Evolutionary conservation across 53 echinoderm and acorn worm species (phyloP).

Genomic region (Holothuria leucospilota): DNA sequence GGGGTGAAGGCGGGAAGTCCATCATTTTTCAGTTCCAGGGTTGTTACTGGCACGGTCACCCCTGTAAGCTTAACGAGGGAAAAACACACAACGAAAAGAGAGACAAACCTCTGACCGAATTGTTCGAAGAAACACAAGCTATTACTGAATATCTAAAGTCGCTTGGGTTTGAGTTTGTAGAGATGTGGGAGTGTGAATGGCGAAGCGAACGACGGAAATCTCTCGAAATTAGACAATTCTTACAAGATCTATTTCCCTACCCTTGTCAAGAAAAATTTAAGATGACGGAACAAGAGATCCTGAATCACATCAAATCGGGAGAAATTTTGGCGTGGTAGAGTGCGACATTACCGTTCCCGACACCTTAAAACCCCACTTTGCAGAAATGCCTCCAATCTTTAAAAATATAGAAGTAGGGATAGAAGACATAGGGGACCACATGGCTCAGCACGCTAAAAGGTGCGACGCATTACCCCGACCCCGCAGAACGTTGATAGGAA

Average conservation of each 20-base stretch:
- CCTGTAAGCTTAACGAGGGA: too few species aligned
- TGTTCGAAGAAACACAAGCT: neutral
- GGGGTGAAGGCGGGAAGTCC: too few species aligned
- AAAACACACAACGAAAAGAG: neutral
- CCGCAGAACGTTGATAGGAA: constrained; percentile 19
- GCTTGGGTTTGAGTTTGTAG: constrained; percentile 20
- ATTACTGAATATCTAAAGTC: neutral
- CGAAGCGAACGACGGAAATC: neutral
- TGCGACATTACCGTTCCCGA: constrained; percentile 39
- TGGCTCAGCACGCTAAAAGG: constrained; percentile 13
- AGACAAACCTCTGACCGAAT: neutral
- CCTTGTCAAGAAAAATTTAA: constrained; percentile 10
- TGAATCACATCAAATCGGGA: too few species aligned
- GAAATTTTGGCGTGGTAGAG: constrained; percentile 52
- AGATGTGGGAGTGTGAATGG: constrained; percentile 32
- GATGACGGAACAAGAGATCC: constrained; percentile 11
- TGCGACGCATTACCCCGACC: neutral
- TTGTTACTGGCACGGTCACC: too few species aligned
- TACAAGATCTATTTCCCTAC: constrained; percentile 24
- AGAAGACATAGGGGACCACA: constrained; percentile 49
- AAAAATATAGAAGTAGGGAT: constrained; percentile 38
- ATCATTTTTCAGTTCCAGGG: too few species aligned
- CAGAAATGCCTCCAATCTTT: constrained; percentile 51
- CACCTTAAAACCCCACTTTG: constrained; percentile 7
- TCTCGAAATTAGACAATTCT: neutral